Evolutionary conservation across 2,113 vertebrate species (phyloP).

Genomic region (Callocephalon fimbriatum): DNA sequence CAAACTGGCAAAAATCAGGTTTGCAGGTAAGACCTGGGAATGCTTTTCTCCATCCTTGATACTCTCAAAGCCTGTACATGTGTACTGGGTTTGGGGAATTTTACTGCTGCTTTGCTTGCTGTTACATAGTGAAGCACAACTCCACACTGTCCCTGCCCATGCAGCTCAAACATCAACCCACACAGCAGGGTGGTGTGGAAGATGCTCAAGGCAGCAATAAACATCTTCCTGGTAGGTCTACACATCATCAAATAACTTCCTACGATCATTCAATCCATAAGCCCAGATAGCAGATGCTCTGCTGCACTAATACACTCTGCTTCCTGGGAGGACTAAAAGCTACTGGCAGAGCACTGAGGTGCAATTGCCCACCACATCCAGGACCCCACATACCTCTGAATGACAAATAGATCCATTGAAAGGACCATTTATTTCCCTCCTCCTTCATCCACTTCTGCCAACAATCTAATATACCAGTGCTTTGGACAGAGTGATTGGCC

Average conservation of each 20-base stretch:
- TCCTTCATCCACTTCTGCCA: background rate
- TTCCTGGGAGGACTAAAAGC: background rate
- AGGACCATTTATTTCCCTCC: background rate
- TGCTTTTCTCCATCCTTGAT: background rate
- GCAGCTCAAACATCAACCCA: background rate
- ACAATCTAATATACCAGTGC: background rate
- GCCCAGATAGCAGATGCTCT: background rate
- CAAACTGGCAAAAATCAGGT: conserved; percentile 82
- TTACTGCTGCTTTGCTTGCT: background rate
- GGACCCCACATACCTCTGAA: background rate
- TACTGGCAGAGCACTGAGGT: background rate
- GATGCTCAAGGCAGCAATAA: background rate
- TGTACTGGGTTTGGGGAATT: fast-evolving
- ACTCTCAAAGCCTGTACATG: fast-evolving
- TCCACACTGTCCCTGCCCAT: background rate
- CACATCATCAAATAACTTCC: background rate
- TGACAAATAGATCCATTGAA: background rate
- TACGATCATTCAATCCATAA: background rate
- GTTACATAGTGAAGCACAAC: background rate
- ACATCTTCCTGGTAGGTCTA: background rate
- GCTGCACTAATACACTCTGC: fast-evolving
- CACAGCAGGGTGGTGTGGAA: background rate
- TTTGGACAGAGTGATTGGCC: background rate
- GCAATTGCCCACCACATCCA: background rate
- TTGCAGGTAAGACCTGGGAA: conserved; percentile 79